Evolutionary conservation across 1,140 invertebrate genomes (phyloP), one percentile per base, ranked within the genome.

Genomic region (Orussus abietinus): DNA sequence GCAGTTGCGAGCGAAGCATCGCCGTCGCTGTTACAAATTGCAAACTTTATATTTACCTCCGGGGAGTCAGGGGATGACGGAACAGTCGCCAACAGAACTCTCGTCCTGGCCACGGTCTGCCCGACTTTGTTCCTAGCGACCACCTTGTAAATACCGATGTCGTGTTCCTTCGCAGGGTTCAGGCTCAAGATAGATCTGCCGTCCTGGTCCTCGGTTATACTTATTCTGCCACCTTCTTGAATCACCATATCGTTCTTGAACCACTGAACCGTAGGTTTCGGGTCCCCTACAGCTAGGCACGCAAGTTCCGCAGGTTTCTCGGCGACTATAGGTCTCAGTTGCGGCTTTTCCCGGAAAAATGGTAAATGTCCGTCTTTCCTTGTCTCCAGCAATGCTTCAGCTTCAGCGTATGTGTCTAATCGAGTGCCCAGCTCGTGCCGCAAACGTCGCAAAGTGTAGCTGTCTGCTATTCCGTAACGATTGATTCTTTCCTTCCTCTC

Each of bases 121-220:
- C 86, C 86, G 13, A 87, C 76, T 48, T 84, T 84, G 57, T 96
- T 96, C 13, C 92, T 73, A 0, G 94, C 95, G 2, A 96, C 90
- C 7, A 93, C 92, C 66, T 96, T 98, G 66, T 98, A 99, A 49
- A 92, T 85, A 0, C 96, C 96, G 25, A 86, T 79, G 66, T 95
- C 92, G 49, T 87, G 84, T 47, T 84, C 80, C 33, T 83, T 75
- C 1, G 83, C 84, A 1, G 88, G 86, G 20, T 82, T 78, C 33
- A 94, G 82, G 29, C 79, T 79, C 6, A 92, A 66, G 19, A 88
- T 84, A 0, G 86, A 90, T 35, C 88, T 76, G 0, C 90, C 90
- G 20, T 86, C 80, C 14, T 82, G 78, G 42, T 89, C 86, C 32
- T 82, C 83, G 0, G 77, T 76, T 13, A 91, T 83, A 59, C 83